Percentiles rank a stretch among this genome's conserved stretches.
These are phyloP conservation scores for Anguilla pacifica DNA, from an alignment of 2,797 vertebrate species.

Conservation along the genomic window DNA sequence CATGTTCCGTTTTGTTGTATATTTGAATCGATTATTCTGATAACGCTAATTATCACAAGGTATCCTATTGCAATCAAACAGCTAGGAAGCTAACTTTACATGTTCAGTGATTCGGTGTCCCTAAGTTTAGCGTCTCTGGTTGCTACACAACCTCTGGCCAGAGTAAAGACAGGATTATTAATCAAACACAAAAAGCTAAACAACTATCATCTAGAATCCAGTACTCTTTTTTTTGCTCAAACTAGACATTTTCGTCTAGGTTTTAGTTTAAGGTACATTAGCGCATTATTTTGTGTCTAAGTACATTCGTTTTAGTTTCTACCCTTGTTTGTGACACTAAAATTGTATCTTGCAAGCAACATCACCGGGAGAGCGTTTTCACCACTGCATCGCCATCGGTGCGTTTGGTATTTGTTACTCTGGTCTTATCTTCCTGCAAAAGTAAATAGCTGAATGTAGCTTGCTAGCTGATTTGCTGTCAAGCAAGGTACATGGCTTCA, in stretches of 20 bases:
- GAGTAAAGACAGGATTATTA: conserved; percentile 31
- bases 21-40: background rate
- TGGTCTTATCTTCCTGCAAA: background rate
- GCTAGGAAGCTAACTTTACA: background rate
- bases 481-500: background rate
- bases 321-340: background rate
- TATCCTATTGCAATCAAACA: background rate
- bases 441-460: conserved; percentile 1
- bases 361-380: background rate
- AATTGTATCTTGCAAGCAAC: background rate
- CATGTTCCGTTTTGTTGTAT: conserved; percentile 33
- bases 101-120: background rate
- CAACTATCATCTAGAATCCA: background rate
- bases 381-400: background rate
- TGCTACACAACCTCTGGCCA: conserved; percentile 41
- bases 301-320: background rate
- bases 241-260: background rate
- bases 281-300: background rate
- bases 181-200: conserved; percentile 41
- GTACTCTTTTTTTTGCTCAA: background rate
- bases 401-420: background rate
- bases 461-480: background rate
- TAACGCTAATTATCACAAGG: background rate
- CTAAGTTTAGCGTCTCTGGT: conserved; percentile 36
- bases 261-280: background rate